A percentile compares a stretch with the other conserved stretches of the same genome.
Conservation (phyloP, 2,888 invertebrate species). For the Kuschelorhynchus macadamiae region DNA sequence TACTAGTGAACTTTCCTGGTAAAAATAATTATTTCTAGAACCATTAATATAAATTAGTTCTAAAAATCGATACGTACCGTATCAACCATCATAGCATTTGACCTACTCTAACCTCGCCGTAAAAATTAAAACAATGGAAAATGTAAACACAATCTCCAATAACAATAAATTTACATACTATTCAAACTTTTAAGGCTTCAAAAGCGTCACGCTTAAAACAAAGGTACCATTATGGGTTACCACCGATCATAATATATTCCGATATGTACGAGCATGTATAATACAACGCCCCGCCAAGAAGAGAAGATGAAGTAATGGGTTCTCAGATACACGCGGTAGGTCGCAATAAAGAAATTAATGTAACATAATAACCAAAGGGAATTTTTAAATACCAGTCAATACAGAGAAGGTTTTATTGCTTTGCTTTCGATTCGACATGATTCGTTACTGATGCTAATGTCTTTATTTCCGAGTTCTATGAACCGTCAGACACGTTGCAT, state of each 20-base stretch:
- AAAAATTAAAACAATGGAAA: slow-evolving; percentile 12
- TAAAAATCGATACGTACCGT: too few species aligned
- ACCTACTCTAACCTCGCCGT: slow-evolving; percentile 9
- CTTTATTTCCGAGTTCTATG: neutral
- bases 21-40: too few species aligned
- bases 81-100: too few species aligned
- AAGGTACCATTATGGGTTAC: slow-evolving; percentile 25
- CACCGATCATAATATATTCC: slow-evolving; percentile 31
- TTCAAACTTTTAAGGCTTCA: slow-evolving; percentile 22
- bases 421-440: slow-evolving; percentile 25
- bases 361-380: slow-evolving; percentile 9
- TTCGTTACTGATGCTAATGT: slow-evolving; percentile 24
- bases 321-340: slow-evolving; percentile 33
- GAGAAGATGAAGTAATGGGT: slow-evolving; percentile 29
- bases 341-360: slow-evolving; percentile 27
- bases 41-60: too few species aligned
- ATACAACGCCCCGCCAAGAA: slow-evolving; percentile 33
- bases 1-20: too few species aligned
- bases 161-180: slow-evolving; percentile 22
- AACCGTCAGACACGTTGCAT: neutral
- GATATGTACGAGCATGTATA: too few species aligned
- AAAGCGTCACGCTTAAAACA: slow-evolving; percentile 25
- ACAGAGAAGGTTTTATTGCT: slow-evolving; percentile 8
- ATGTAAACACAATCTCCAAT: slow-evolving; percentile 21
- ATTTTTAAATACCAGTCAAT: slow-evolving; percentile 14